Evolutionary conservation across 2,888 invertebrate genomes (phyloP).

Genomic region (Drosophila recens): DNA sequence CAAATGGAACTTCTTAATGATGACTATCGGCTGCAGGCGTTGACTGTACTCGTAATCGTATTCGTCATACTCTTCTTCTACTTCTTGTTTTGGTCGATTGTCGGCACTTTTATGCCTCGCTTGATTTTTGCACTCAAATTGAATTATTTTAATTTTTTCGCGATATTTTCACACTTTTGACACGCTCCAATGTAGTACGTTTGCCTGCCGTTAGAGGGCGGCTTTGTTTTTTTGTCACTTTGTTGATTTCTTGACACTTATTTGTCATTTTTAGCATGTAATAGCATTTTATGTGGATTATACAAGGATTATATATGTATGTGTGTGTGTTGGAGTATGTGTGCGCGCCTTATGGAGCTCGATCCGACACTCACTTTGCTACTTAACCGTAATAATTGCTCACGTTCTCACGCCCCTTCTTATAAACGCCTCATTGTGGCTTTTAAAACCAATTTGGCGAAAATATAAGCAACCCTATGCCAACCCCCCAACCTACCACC

Average conservation of each 20-base stretch:
- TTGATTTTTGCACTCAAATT: slow-evolving; percentile 37
- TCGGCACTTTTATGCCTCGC: slow-evolving; percentile 18
- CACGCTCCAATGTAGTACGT: slow-evolving; percentile 11
- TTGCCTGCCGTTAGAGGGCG: slow-evolving; percentile 33
- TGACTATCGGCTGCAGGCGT: slow-evolving; percentile 41
- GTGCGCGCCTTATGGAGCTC: not conserved
- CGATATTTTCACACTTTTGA: slow-evolving; percentile 28
- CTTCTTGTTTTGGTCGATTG: slow-evolving; percentile 5
- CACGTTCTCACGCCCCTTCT: slow-evolving; percentile 63
- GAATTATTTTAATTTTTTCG: slow-evolving; percentile 39
- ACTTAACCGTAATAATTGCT: slow-evolving; percentile 74
- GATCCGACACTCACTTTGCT: slow-evolving; percentile 37
- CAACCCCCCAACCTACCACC: not conserved
- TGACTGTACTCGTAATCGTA: slow-evolving; percentile 17
- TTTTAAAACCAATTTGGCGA: slow-evolving; percentile 76
- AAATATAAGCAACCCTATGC: slow-evolving; percentile 57
- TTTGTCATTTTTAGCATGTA: slow-evolving; percentile 68
- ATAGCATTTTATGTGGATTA: slow-evolving; percentile 60
- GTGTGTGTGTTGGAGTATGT: not conserved
- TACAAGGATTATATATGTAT: slow-evolving; percentile 24
- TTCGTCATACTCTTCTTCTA: not conserved
- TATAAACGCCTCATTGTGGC: slow-evolving; percentile 59
- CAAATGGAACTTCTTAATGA: slow-evolving; percentile 59
- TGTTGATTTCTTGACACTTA: slow-evolving; percentile 66
- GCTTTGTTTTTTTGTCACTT: slow-evolving; percentile 24